phyloP scores from a whole-genome alignment of 2,797 vertebrate species.

The Enteromius paludinosus region DNA sequence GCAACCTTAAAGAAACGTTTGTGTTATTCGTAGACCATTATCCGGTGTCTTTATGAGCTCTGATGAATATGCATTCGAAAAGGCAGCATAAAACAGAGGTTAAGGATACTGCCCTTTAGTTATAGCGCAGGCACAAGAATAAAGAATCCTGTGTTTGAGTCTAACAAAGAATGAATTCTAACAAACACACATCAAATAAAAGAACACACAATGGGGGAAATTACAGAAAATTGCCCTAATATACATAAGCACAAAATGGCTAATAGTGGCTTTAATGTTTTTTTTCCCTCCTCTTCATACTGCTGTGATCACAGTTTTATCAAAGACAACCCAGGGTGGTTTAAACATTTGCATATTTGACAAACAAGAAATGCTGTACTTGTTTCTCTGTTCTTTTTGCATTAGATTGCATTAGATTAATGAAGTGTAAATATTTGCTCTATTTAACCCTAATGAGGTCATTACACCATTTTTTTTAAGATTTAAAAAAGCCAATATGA shows the following conservation, averaged over 20 bases:
- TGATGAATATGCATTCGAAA: conserved; percentile 51
- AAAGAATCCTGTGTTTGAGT: conserved; percentile 45
- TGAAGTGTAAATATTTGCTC: neutral
- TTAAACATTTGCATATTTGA: neutral
- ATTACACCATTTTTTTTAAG: too few relatives aligned
- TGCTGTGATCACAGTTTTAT: conserved; percentile 3
- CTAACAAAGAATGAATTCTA: conserved; percentile 25
- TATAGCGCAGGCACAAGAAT: conserved; percentile 31
- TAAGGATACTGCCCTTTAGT: conserved; percentile 39
- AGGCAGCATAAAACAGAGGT: conserved; percentile 43
- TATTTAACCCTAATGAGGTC: neutral
- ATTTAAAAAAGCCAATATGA: neutral
- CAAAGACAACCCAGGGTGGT: neutral
- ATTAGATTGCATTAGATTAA: neutral
- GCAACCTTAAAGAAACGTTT: conserved; percentile 21
- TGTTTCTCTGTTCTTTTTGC: neutral
- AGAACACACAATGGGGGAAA: conserved; percentile 38
- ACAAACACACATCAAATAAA: conserved; percentile 47
- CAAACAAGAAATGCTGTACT: neutral
- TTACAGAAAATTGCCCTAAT: conserved; percentile 43
- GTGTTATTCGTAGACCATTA: conserved; percentile 35
- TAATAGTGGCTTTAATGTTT: conserved; percentile 16
- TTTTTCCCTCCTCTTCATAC: neutral
- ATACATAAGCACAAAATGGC: conserved; percentile 21
- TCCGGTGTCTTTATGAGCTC: neutral